phyloP scores from a whole-genome alignment of 2,113 vertebrate genomes.

The Tachycineta bicolor region DNA sequence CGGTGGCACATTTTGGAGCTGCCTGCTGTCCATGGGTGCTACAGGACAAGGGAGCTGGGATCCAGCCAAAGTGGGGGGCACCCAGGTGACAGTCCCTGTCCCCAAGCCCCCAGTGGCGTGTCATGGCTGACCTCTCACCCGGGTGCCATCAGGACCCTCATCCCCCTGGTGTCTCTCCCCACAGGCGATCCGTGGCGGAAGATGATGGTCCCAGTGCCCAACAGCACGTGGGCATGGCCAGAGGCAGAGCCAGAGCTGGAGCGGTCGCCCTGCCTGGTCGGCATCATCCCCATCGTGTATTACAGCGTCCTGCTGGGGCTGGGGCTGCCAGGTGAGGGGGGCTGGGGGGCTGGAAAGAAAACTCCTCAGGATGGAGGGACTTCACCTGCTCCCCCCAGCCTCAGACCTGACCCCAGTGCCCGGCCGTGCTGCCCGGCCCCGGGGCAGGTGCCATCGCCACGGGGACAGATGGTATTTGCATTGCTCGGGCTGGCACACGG shows the following conservation, averaged over 20 bases:
- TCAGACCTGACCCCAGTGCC: neutral
- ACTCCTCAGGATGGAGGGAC: neutral
- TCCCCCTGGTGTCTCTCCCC: neutral
- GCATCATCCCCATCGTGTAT: conserved; percentile 84
- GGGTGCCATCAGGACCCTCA: accelerated
- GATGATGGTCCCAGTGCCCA: conserved; percentile 72
- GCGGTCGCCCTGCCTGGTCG: conserved; percentile 82
- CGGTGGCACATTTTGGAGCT: accelerated
- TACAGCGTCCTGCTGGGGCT: conserved; percentile 89
- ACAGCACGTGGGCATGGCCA: conserved; percentile 64
- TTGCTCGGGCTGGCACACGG: neutral
- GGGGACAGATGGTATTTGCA: conserved; percentile 26
- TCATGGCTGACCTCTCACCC: accelerated
- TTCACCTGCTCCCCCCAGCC: accelerated
- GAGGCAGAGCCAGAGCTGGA: conserved; percentile 12
- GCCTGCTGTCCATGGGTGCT: accelerated
- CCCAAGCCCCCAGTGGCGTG: neutral
- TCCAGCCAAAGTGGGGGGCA: accelerated
- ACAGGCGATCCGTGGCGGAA: neutral
- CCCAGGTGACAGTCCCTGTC: neutral
- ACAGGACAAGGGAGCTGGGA: neutral
- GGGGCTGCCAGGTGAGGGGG: conserved; percentile 87
- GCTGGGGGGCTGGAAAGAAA: neutral
- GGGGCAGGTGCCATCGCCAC: neutral
- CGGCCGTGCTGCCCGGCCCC: neutral